Evolutionary conservation across 2,113 vertebrate species (phyloP), one percentile per base, ranked within the genome.

Genomic region (Macquaria ambigua): DNA sequence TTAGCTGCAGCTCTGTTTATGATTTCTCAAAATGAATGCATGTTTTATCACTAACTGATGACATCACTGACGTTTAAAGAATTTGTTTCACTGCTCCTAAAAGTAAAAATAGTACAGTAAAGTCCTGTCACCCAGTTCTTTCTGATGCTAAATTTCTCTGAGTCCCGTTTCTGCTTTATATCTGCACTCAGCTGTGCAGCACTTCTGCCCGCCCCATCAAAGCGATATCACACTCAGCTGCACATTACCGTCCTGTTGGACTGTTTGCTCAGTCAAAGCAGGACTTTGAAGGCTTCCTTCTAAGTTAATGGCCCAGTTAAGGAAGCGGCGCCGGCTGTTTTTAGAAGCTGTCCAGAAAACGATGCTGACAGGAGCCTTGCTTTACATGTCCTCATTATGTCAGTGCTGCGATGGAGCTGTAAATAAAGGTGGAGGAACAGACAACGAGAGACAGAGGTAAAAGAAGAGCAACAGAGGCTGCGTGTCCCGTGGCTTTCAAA

Each of bases 321-420:
- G 81, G 77, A 90, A 83, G 82, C 80, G 21, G 67, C 55, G 46
- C 46, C 8, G 67, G 70, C 87, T 89, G 82, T 84, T 90, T 89
- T 89, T 84, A 86, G 84, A 90, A 89, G 82, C 84, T 53, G 90
- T 92, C 91, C 90, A 70, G 83, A 89, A 89, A 88, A 43, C 74
- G 74, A 69, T 50, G 86, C 83, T 77, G 86, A 91, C 89, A 86
- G 89, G 84, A 85, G 83, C 79, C 84, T 90, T 72, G 87, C 90
- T 93, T 91, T 90, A 92, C 80, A 77, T 90, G 92, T 94, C 93
- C 91, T 92, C 92, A 91, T 92, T 92, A 93, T 90, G 92, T 93
- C 93, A 92, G 79, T 1, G 63, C 75, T 0, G 74, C 68, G 82
- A 92, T 90, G 85, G 85, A 90, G 88, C 87, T 84, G 90, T 92